Evolutionary conservation across 2,888 invertebrate genomes (phyloP).

Genomic region (Cosmia pyralina): DNA sequence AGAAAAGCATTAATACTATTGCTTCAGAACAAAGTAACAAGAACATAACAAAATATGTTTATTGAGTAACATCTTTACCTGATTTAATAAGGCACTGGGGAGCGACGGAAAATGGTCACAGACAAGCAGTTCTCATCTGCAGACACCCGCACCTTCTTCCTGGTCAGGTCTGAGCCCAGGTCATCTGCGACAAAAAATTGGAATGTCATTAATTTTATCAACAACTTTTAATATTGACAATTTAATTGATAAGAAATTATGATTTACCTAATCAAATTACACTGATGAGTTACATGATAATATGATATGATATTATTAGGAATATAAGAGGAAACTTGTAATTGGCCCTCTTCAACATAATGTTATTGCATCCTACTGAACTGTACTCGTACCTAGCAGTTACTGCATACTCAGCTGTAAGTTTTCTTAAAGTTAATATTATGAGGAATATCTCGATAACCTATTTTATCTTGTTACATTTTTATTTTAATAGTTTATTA

Average conservation of each 20-base stretch:
- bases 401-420: background rate
- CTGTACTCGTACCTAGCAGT: no score
- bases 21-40: background rate
- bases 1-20: background rate
- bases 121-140: background rate
- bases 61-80: background rate
- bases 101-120: background rate
- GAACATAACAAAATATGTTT: background rate
- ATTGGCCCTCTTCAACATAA: background rate
- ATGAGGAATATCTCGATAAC: no score
- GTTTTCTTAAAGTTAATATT: background rate
- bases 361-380: background rate
- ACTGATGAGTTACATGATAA: background rate
- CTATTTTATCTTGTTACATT: no score
- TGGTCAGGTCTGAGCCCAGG: background rate
- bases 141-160: background rate
- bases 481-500: no score
- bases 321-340: no score
- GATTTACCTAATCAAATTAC: background rate
- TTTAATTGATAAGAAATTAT: background rate
- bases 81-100: background rate
- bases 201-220: background rate
- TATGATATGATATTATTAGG: background rate
- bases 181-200: conserved; percentile 1
- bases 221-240: background rate